Evolutionary conservation across 2,113 vertebrate genomes (phyloP).

Genomic region (Ophthalmolycus amberensis): DNA sequence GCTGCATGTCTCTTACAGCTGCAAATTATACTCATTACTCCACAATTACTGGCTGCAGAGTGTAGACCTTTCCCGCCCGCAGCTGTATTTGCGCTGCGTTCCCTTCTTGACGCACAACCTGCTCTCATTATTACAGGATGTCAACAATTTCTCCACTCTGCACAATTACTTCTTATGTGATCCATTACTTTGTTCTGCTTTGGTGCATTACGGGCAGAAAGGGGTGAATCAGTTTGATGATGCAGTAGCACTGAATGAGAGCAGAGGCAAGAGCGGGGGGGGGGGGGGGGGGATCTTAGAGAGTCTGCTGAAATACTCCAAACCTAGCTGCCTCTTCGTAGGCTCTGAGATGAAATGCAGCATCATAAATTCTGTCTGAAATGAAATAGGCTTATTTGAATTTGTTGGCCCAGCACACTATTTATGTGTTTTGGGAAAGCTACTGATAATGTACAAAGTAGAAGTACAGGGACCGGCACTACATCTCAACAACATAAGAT

Average conservation of each 20-base stretch:
- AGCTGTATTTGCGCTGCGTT: neutral
- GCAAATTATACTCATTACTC: conserved; percentile 50
- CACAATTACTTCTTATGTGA: conserved; percentile 13
- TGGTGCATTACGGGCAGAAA: conserved; percentile 47
- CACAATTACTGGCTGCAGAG: conserved; percentile 27
- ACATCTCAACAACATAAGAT: conserved; percentile 29
- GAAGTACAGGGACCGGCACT: conserved; percentile 10
- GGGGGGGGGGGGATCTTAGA: neutral
- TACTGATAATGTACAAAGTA: conserved; percentile 28
- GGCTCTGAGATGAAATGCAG: conserved; percentile 48
- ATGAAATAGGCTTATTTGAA: conserved; percentile 59
- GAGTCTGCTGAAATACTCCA: conserved; percentile 44
- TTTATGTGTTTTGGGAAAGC: conserved; percentile 45
- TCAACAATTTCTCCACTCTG: conserved; percentile 46
- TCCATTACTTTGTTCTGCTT: conserved; percentile 47
- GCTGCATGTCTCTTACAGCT: conserved; percentile 15
- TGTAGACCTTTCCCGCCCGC: conserved; percentile 7
- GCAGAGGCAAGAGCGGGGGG: conserved; percentile 1
- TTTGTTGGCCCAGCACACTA: conserved; percentile 36
- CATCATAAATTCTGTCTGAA: conserved; percentile 57
- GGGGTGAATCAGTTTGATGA: conserved; percentile 54
- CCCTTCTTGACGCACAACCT: neutral
- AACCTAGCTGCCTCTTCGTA: conserved; percentile 22
- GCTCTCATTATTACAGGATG: conserved; percentile 30
- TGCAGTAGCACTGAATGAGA: conserved; percentile 36